Base-by-base conservation (phyloP, 92 coral and sea anemone species). In the Phenganax stokvisi region DNA sequence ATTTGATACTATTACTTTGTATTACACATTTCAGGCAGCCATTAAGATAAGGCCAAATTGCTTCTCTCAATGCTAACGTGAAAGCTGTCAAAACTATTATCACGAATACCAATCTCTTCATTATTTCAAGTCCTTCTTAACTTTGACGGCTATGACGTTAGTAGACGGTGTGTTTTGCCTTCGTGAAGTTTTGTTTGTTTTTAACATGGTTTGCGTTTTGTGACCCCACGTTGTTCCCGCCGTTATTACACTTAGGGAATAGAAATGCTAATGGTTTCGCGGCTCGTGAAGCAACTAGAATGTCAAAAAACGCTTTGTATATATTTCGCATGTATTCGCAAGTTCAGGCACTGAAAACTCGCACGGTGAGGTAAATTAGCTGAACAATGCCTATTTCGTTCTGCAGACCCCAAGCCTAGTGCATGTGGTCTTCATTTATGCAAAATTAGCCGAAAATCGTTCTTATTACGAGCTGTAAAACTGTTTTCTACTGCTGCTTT, bases 101-200 rank as follows among this genome's bases (percentile, higher is more conserved):
- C 73, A 53, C 73, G 54, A 51, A 68, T 68, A 68, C 73, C 73
- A 68, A 68, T 68, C 73, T 30, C 6, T 68, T 68, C 31, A 68
- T 68, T 68, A 68, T 30, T 68, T 68, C 54, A 68, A 68, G 12
- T 9, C 73, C 73, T 20, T 30, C 73, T 68, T 68, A 37, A 37
- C 47, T 37, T 37, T 5, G 47, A 37, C 47, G 5, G 54, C 54
- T 12, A 68, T 68, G 73, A 68, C 73, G 73, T 68, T 29, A 12
- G 73, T 6, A 68, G 73, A 6, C 17, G 47, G 73, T 53, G 16
- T 12, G 30, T 3, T 51, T 37, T 30, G 73, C 20, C 31, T 20
- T 10, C 52, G n/a, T 37, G 52, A 37, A 68, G 0, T 68, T 68
- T 68, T 68, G 73, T 68, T 68, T 68, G 73, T 68, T 68, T 68